Evolutionary conservation across 2,888 invertebrate genomes (phyloP).

Genomic region (Macroteleia sp.): DNA sequence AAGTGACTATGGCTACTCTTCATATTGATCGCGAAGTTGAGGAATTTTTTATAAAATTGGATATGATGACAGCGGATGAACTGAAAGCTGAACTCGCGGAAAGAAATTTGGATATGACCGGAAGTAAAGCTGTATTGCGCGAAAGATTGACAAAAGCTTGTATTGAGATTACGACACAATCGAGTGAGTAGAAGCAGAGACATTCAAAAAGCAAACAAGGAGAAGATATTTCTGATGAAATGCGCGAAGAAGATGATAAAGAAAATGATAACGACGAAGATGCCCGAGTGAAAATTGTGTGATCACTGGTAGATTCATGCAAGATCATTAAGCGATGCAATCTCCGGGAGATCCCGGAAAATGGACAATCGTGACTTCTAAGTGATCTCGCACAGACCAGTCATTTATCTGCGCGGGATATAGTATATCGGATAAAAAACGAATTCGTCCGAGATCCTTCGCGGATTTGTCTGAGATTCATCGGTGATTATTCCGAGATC

Average conservation of each 20-base stretch:
- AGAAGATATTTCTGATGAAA: neutral
- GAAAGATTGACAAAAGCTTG: slow-evolving; percentile 10
- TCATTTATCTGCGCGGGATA: no score
- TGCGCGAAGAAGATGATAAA: neutral
- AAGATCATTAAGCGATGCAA: no score
- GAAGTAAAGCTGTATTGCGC: slow-evolving; percentile 11
- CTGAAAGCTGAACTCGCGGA: slow-evolving; percentile 29
- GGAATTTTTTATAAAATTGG: neutral
- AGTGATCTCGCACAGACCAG: no score
- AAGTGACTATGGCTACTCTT: neutral
- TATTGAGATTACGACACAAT: neutral
- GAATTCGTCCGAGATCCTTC: no score
- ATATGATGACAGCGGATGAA: neutral
- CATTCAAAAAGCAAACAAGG: neutral
- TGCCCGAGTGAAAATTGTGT: no score
- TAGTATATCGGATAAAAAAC: no score
- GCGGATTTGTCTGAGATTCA: no score
- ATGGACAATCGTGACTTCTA: no score
- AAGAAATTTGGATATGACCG: neutral
- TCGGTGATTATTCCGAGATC: no score
- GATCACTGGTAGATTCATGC: no score
- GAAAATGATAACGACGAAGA: no score
- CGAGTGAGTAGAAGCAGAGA: neutral
- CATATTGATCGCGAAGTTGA: neutral
- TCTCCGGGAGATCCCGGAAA: no score